Percentiles rank a stretch among this genome's conserved stretches.
These are phyloP conservation scores for Neopipo cinnamomea DNA, from an alignment of 2,113 vertebrate species.

Conservation along the genomic window DNA sequence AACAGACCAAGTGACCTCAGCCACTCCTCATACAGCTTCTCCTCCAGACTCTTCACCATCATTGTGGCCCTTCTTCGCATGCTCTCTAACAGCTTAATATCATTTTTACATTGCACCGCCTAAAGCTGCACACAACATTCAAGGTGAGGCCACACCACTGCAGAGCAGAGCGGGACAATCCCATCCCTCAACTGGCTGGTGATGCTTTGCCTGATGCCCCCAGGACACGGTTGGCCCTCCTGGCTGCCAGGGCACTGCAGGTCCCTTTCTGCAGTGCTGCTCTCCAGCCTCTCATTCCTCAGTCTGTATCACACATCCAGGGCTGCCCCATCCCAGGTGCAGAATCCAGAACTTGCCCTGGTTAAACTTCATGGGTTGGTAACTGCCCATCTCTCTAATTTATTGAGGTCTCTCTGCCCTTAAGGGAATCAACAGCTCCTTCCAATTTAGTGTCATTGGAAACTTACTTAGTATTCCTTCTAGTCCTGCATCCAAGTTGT, in stretches of 20 bases:
- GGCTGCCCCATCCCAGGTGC: too few species aligned
- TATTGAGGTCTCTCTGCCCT: neutral
- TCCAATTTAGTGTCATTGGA: neutral
- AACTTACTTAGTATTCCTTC: neutral
- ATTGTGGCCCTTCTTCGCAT: neutral
- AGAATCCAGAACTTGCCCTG: neutral
- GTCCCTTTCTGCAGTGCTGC: fast-evolving
- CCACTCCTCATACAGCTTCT: neutral
- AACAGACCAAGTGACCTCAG: neutral
- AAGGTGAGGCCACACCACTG: fast-evolving
- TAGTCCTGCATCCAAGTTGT: neutral
- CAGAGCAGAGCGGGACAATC: neutral
- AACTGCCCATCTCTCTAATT: neutral
- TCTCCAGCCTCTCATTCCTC: neutral
- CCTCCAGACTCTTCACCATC: neutral
- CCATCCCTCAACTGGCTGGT: fast-evolving
- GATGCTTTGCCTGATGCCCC: neutral
- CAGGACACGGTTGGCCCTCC: neutral
- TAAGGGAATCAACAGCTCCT: neutral
- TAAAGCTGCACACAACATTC: fast-evolving
- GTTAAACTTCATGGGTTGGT: neutral
- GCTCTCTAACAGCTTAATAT: neutral
- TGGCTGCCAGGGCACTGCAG: neutral
- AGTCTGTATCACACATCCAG: too few species aligned
- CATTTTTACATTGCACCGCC: fast-evolving